Evolutionary conservation across 2,797 vertebrate genomes (phyloP).

Genomic region (Buceros bicornis): DNA sequence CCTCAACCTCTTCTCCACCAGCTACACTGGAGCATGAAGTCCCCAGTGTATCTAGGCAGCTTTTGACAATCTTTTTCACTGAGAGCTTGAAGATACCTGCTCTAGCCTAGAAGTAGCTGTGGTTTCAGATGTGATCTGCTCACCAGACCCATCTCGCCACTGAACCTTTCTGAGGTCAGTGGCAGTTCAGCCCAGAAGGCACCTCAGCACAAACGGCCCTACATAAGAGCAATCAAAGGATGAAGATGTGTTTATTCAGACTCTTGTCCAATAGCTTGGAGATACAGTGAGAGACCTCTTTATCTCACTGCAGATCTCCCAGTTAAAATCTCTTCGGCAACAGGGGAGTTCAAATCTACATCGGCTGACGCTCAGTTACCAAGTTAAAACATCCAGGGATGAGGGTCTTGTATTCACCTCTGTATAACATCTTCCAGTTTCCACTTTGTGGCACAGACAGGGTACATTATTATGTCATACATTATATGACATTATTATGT

Average conservation of each 20-base stretch:
- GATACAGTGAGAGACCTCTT: fast-evolving
- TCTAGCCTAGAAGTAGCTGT: fast-evolving
- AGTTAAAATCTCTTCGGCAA: not conserved
- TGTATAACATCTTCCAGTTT: not conserved
- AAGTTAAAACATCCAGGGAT: not conserved
- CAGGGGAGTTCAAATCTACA: not conserved
- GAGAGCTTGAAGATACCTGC: not conserved
- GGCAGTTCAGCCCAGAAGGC: not conserved
- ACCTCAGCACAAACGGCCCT: not conserved
- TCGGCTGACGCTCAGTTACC: not conserved
- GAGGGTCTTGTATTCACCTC: not conserved
- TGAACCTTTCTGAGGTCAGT: not conserved
- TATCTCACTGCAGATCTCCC: not conserved
- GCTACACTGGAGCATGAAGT: not conserved
- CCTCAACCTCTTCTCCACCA: not conserved
- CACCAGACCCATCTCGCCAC: not conserved
- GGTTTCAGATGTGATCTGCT: not conserved
- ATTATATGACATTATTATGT: not conserved
- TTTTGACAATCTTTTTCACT: not conserved
- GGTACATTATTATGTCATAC: not conserved
- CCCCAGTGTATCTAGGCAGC: fast-evolving
- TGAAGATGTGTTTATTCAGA: not conserved
- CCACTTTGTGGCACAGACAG: not conserved
- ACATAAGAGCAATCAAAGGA: not conserved
- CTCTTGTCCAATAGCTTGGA: not conserved